A percentile compares a stretch with the other conserved stretches of the same genome.
These are phyloP conservation scores for Pinna nobilis DNA, from an alignment of 1,140 invertebrate species.

Conservation along the genomic window DNA sequence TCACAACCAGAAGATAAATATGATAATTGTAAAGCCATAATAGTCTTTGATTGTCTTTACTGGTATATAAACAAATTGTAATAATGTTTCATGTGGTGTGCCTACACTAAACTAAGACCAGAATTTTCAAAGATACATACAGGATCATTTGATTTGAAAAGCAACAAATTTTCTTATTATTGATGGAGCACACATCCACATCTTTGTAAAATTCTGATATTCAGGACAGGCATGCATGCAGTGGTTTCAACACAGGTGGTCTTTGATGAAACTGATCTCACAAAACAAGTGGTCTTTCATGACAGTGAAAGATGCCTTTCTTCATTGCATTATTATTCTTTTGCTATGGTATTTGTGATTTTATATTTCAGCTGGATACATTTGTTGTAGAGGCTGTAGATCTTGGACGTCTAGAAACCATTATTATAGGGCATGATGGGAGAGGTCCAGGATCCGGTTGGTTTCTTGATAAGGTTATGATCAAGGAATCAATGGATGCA, in stretches of 20 bases:
- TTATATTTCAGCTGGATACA: constrained; percentile 54
- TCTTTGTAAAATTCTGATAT: too few species aligned
- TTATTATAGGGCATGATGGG: constrained; percentile 68
- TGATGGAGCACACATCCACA: too few species aligned
- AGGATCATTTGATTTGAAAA: too few species aligned
- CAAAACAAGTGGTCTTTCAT: background rate
- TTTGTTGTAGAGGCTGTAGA: constrained; percentile 67
- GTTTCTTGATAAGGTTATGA: constrained; percentile 66
- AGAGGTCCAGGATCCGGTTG: constrained; percentile 58
- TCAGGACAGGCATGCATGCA: background rate
- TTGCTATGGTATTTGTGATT: background rate
- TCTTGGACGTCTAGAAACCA: constrained; percentile 61
- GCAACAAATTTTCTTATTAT: too few species aligned
- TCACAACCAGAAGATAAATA: too few species aligned
- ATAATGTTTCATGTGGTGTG: too few species aligned
- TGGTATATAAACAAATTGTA: too few species aligned
- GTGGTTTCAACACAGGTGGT: background rate
- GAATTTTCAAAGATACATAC: too few species aligned
- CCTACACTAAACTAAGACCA: too few species aligned
- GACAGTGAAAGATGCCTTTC: background rate
- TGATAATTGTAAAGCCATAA: too few species aligned
- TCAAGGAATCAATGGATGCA: constrained; percentile 52
- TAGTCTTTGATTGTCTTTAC: too few species aligned
- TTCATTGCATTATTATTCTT: background rate
- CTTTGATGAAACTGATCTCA: background rate